phyloP scores from a whole-genome alignment of 37 sponge, comb jelly and placozoan genomes.

The Hormiphora californensis region DNA sequence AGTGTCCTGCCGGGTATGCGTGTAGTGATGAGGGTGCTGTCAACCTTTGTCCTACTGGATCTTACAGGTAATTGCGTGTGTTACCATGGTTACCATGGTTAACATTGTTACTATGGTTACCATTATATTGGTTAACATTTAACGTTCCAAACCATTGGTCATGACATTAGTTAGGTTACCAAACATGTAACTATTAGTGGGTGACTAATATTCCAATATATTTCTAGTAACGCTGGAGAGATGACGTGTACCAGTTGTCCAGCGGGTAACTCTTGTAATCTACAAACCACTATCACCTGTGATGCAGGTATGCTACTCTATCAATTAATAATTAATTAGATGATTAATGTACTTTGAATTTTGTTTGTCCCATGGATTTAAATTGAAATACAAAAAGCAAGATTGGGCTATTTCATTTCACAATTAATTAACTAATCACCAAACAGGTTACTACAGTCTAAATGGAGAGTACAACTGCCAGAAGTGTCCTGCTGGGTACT shows the following conservation, averaged over 20 bases:
- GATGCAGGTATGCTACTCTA: not conserved
- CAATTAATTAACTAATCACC: not conserved
- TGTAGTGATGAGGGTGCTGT: too few species aligned
- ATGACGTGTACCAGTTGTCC: not conserved
- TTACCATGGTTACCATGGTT: too few species aligned
- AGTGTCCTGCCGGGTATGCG: slow-evolving; percentile 41
- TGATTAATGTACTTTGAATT: not conserved
- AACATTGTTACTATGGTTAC: not conserved
- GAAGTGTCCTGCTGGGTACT: slow-evolving; percentile 52
- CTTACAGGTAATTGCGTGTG: not conserved
- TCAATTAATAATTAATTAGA: not conserved
- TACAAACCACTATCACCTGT: not conserved
- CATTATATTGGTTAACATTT: not conserved
- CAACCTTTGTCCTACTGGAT: not conserved
- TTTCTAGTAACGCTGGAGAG: not conserved
- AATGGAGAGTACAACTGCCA: not conserved
- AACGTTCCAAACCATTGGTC: too few species aligned
- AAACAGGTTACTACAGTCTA: slow-evolving; percentile 44
- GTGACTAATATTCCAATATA: too few species aligned
- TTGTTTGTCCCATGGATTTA: too few species aligned
- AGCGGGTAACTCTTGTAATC: not conserved
- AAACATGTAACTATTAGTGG: not conserved
- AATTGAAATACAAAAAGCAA: not conserved
- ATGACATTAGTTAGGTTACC: too few species aligned
- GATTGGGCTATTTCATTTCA: not conserved